Conservation (phyloP, 2,113 vertebrate genomes). For the Grantiella picta region DNA sequence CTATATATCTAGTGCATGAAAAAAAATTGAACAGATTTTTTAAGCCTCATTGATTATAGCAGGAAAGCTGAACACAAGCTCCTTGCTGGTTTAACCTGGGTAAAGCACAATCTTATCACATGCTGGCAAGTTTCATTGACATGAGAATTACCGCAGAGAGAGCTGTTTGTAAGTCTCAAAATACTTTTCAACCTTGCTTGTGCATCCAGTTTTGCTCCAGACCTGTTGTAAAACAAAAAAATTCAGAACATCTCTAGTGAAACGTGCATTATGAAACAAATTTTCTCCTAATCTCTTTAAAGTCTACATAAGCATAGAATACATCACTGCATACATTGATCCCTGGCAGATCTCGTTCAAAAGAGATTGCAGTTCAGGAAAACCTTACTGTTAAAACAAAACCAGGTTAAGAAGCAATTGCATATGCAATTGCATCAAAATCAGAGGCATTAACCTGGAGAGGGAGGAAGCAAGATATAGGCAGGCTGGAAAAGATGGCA, state of each 20-base stretch:
- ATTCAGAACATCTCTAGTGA: not conserved
- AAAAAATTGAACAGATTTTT: not conserved
- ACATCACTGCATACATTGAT: not conserved
- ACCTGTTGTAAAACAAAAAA: not conserved
- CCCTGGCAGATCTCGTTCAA: not conserved
- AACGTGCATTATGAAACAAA: not conserved
- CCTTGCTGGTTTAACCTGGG: not conserved
- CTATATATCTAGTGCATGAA: not conserved
- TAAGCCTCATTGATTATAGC: not conserved
- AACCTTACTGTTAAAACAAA: not conserved
- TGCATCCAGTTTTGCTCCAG: not conserved
- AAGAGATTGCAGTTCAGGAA: not conserved
- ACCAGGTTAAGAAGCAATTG: not conserved
- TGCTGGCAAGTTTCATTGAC: not conserved
- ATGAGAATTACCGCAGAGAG: not conserved
- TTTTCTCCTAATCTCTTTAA: not conserved
- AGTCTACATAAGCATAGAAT: not conserved
- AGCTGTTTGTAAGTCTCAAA: not conserved
- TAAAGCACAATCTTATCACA: not conserved
- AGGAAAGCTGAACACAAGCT: not conserved
- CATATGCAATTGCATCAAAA: not conserved
- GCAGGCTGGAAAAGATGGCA: not conserved
- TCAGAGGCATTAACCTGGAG: not conserved
- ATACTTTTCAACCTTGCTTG: not conserved
- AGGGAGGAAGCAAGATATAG: not conserved